Evolutionary conservation across 2,888 invertebrate genomes (phyloP).

Genomic region (Apodemia mormo): DNA sequence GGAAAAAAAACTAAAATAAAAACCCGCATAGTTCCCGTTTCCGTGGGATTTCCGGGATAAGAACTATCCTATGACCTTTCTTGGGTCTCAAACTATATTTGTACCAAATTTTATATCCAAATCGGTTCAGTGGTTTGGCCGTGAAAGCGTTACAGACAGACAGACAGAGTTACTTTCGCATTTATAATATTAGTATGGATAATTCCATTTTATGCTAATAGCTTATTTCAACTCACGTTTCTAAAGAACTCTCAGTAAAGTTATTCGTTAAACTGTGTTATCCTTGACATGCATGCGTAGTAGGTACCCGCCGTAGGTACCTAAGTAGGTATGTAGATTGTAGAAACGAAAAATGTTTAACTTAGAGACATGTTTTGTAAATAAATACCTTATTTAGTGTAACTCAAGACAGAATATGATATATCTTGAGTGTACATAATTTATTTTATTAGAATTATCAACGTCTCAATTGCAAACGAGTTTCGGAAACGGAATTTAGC

Average conservation of each 20-base stretch:
- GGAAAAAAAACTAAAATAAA: too few relatives aligned
- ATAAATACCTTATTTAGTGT: background rate
- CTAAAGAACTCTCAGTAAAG: background rate
- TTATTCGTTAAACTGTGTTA: background rate
- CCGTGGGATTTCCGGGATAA: too few relatives aligned
- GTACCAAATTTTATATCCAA: too few relatives aligned
- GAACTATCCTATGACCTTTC: too few relatives aligned
- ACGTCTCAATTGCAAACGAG: background rate
- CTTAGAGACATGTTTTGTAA: background rate
- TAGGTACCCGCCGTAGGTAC: background rate
- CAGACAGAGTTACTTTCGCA: too few relatives aligned
- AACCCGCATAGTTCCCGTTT: too few relatives aligned
- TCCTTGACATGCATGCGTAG: conserved; percentile 10
- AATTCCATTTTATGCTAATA: background rate
- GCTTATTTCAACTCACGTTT: background rate
- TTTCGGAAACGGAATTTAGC: background rate
- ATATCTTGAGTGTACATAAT: background rate
- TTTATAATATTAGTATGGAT: too few relatives aligned
- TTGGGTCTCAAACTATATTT: too few relatives aligned
- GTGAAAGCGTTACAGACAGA: too few relatives aligned
- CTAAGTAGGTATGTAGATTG: too few relatives aligned
- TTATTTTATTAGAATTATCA: background rate
- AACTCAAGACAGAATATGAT: background rate
- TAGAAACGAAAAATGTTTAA: background rate
- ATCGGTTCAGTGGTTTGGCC: too few relatives aligned